These are phyloP conservation scores for Eublepharis macularius DNA, from an alignment of 2,113 vertebrate species.

Conservation along the genomic window DNA sequence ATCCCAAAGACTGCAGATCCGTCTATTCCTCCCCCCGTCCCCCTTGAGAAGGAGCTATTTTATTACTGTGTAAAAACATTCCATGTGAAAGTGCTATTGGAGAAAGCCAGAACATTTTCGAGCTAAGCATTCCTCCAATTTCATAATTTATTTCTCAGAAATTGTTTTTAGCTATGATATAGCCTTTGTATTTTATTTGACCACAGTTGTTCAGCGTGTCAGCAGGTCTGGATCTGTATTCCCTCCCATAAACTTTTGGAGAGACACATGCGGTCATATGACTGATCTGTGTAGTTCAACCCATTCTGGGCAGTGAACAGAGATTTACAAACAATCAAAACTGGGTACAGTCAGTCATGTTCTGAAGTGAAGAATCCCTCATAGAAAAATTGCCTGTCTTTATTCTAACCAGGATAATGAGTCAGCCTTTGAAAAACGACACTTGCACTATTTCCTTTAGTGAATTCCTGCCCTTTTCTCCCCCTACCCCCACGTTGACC, in stretches of 20 bases:
- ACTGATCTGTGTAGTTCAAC: constrained; percentile 38
- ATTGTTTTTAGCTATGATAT: constrained; percentile 44
- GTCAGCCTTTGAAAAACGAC: background rate
- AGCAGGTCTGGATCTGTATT: constrained; percentile 50
- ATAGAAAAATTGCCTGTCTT: background rate
- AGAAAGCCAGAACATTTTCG: constrained; percentile 45
- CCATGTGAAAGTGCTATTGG: constrained; percentile 26
- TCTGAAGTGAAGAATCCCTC: background rate
- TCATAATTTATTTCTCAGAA: constrained; percentile 53
- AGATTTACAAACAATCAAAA: background rate
- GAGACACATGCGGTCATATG: constrained; percentile 25
- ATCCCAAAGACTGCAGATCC: constrained; percentile 44
- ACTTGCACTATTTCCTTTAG: constrained; percentile 12
- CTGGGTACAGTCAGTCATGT: background rate
- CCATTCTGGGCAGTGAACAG: background rate
- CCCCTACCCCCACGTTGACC: constrained; percentile 2
- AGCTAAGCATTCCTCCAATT: constrained; percentile 54
- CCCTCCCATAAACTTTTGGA: constrained; percentile 28
- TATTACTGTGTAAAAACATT: constrained; percentile 41
- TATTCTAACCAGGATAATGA: background rate
- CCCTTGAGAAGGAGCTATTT: constrained; percentile 36
- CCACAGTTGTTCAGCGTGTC: constrained; percentile 53
- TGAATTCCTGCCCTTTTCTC: constrained; percentile 6
- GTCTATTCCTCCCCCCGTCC: background rate
- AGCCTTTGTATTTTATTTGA: constrained; percentile 64